These are phyloP conservation scores for Parascotia fuliginaria DNA, from an alignment of 2,888 invertebrate genomes.

Conservation along the genomic window DNA sequence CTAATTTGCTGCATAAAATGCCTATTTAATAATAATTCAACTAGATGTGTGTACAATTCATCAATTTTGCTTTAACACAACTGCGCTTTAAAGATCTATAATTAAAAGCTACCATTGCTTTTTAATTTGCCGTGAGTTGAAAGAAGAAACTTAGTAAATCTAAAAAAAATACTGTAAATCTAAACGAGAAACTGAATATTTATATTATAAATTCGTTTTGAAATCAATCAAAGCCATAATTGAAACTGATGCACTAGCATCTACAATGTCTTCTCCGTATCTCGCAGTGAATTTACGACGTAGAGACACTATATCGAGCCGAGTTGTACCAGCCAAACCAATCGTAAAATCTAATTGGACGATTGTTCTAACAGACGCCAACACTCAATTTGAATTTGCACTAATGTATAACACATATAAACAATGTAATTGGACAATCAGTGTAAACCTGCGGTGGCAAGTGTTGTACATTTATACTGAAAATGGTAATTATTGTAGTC, in stretches of 20 bases:
- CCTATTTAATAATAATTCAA: too few relatives aligned
- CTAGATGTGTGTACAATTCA: too few relatives aligned
- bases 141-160: too few relatives aligned
- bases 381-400: constrained; percentile 49
- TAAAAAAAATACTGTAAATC: too few relatives aligned
- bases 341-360: constrained; percentile 17
- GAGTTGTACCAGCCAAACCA: constrained; percentile 18
- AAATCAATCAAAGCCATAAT: not conserved
- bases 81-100: too few relatives aligned
- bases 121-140: too few relatives aligned
- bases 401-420: constrained; percentile 53
- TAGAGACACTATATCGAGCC: constrained; percentile 22
- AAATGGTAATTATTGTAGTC: constrained; percentile 72
- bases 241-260: not conserved
- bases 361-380: constrained; percentile 36
- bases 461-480: constrained; percentile 62
- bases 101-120: too few relatives aligned
- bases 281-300: constrained; percentile 31
- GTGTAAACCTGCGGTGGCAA: constrained; percentile 62
- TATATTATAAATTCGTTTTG: not conserved
- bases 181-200: too few relatives aligned
- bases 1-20: too few relatives aligned
- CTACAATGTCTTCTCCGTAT: constrained; percentile 9
- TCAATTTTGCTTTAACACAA: too few relatives aligned
- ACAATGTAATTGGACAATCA: constrained; percentile 72